These are phyloP conservation scores for Trichonephila clavata DNA, from an alignment of 1,140 invertebrate genomes.

Conservation along the genomic window DNA sequence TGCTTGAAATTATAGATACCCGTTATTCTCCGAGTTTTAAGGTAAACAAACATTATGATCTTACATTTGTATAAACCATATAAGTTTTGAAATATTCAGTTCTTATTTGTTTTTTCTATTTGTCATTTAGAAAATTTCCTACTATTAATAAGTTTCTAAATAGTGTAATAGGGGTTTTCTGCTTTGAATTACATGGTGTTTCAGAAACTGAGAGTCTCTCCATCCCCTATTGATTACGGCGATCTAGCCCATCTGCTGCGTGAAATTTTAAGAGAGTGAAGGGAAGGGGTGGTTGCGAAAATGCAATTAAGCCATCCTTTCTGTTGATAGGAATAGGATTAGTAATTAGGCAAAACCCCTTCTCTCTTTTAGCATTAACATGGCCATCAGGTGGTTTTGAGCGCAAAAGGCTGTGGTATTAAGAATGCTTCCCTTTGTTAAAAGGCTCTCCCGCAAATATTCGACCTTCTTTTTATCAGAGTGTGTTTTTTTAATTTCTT, in stretches of 20 bases:
- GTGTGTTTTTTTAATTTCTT: background rate
- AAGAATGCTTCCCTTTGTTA: background rate
- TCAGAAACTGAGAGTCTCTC: background rate
- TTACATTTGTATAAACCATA: too few relatives aligned
- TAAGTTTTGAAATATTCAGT: background rate
- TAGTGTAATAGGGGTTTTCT: background rate
- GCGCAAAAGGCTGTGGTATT: conserved; percentile 48
- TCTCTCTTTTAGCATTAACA: conserved; percentile 1
- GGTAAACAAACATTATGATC: too few relatives aligned
- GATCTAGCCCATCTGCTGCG: background rate
- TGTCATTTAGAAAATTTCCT: background rate
- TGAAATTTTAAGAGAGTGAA: background rate
- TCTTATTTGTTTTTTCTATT: background rate
- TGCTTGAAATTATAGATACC: too few relatives aligned
- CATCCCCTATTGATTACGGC: background rate
- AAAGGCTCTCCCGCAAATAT: background rate
- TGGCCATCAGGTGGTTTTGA: conserved; percentile 65
- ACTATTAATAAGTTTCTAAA: background rate
- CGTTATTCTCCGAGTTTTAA: too few relatives aligned
- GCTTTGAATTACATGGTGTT: background rate
- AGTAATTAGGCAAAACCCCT: conserved; percentile 58
- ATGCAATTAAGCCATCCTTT: conserved; percentile 45
- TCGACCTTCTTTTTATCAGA: too few relatives aligned
- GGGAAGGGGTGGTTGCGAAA: background rate
- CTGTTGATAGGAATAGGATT: background rate